Conservation (phyloP, 2,113 vertebrate genomes). For the Gobio gobio region DNA sequence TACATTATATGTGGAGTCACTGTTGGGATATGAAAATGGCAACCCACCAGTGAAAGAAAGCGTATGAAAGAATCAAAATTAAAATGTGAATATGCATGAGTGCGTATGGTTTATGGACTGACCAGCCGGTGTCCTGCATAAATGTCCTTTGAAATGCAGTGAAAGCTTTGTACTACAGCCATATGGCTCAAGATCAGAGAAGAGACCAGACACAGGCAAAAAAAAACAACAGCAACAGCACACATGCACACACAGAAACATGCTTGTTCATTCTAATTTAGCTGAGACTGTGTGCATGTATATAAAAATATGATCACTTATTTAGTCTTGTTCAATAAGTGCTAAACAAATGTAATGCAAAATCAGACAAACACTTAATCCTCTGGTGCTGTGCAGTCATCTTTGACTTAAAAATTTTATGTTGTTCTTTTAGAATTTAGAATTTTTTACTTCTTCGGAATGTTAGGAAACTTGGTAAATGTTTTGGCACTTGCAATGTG, state of each 20-base stretch:
- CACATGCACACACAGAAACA: conserved; percentile 5
- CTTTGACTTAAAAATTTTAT: no score
- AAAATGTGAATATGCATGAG: conserved; percentile 33
- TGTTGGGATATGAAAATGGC: neutral
- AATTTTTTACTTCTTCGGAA: no score
- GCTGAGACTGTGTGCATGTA: neutral
- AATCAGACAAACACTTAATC: no score
- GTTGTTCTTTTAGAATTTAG: no score
- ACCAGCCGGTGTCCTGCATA: conserved; percentile 40
- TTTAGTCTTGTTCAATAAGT: neutral
- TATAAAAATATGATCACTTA: neutral
- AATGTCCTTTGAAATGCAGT: conserved; percentile 43
- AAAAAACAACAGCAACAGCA: neutral
- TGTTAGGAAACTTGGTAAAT: no score
- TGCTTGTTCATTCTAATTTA: conserved; percentile 7
- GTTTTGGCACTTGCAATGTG: no score
- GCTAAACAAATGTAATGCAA: neutral
- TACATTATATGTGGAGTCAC: conserved; percentile 7
- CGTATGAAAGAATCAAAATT: conserved; percentile 8
- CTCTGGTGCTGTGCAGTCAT: no score
- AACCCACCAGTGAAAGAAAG: conserved; percentile 3
- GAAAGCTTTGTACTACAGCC: conserved; percentile 41
- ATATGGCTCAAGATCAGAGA: conserved; percentile 41
- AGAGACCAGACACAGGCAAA: conserved; percentile 17
- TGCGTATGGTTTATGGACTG: conserved; percentile 19